Evolutionary conservation across 53 echinoderm and acorn worm genomes (phyloP).

Genomic region (Arbacia lixula): DNA sequence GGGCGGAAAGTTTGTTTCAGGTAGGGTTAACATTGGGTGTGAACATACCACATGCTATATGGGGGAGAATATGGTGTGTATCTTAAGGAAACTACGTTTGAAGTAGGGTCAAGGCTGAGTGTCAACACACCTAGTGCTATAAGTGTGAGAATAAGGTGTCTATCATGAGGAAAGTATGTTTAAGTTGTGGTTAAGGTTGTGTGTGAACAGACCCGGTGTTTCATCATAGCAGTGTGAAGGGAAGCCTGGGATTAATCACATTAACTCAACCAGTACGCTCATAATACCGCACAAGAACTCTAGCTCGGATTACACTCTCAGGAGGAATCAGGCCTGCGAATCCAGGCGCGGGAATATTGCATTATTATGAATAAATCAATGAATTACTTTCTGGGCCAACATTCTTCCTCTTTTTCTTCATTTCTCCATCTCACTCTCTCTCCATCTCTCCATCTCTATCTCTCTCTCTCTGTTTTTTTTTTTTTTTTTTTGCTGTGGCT

Average conservation of each 20-base stretch:
- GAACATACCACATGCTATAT: no score
- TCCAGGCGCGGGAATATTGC: constrained; percentile 35
- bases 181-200: neutral
- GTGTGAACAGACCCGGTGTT: constrained; percentile 20
- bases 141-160: no score
- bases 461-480: constrained; percentile 33
- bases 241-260: constrained; percentile 44
- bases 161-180: no score
- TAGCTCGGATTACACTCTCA: constrained; percentile 40
- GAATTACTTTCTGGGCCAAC: constrained; percentile 52
- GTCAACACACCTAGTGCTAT: no score
- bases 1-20: no score
- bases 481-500: constrained; percentile 6
- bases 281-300: constrained; percentile 47
- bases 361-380: constrained; percentile 61
- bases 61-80: no score
- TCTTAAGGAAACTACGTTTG: no score
- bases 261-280: constrained; percentile 30
- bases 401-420: constrained; percentile 20
- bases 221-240: constrained; percentile 17
- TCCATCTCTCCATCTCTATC: neutral
- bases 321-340: constrained; percentile 39
- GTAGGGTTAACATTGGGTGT: no score
- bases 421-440: constrained; percentile 31
- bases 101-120: no score